Conservation (phyloP, 2,797 vertebrate genomes). For the Salmo trutta region DNA sequence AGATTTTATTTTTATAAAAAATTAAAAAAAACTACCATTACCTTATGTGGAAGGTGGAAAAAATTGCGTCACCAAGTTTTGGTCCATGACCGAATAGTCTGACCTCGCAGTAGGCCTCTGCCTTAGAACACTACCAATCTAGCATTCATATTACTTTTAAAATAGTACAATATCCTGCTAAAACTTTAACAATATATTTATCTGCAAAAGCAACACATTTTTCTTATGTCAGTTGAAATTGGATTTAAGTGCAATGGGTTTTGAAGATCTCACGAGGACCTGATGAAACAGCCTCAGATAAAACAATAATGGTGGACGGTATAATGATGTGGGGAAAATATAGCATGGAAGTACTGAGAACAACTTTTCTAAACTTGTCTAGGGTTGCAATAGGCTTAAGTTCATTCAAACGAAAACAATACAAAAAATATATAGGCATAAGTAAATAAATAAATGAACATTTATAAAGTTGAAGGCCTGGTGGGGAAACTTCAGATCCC, state of each 20-base stretch:
- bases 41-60: too few species aligned
- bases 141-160: neutral
- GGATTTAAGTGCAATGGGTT: neutral
- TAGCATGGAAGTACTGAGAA: too few species aligned
- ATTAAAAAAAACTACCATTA: too few species aligned
- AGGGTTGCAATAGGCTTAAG: neutral
- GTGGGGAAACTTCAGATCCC: neutral
- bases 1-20: too few species aligned
- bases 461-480: neutral
- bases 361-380: neutral
- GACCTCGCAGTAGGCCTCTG: too few species aligned
- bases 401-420: neutral
- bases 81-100: too few species aligned
- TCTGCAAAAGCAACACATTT: neutral
- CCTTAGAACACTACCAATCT: neutral
- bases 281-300: neutral
- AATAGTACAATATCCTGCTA: neutral
- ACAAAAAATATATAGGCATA: neutral
- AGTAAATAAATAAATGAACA: neutral
- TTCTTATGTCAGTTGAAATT: neutral
- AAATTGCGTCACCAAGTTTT: too few species aligned
- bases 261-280: neutral
- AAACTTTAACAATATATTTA: neutral
- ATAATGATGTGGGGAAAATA: neutral
- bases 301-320: neutral